Base-by-base conservation (phyloP, 1,140 invertebrate species). In the Dendrolimus punctatus region DNA sequence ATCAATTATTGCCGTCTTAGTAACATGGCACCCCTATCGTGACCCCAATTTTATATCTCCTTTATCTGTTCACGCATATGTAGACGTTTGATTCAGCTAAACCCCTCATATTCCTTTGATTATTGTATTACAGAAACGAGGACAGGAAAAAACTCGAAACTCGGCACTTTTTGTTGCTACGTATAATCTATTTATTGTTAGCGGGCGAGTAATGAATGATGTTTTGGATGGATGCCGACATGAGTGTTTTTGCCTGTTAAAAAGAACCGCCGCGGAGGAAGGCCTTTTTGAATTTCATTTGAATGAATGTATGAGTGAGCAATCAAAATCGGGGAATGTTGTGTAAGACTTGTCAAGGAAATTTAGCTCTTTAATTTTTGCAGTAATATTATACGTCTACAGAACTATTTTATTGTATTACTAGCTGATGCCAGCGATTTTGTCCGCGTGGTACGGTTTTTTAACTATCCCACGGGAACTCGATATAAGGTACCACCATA, bases 91-190 rank as follows among this genome's bases (percentile, higher is more conserved):
- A 47, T 47, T 47, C 46, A 5, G 46, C 46, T 55, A 71, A 58
- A 60, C 77, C 81, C 76, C 76, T 82, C 79, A 73, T 79, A 77
- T 85, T 77, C 71, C 66, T 85, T 85, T 84, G 80, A 85, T 85
- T 85, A 83, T 85, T 83, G 69, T 76, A 75, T 85, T 79, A 83
- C 58, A 65, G 56, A 70, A 78, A 75, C 71, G 73, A 76, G 73
- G 68, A 66, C 65, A 75, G 60, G 66, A 69, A 71, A 73, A 81
- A 23, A 76, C 64, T 64, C 68, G 66, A 57, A 64, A 62, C 67
- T 66, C 66, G 73, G 81, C 77, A 79, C 66, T 83, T 85, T 83
- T 82, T 71, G 66, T 68, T 64, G 73, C 71, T 65, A 74, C 69
- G 64, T 66, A 68, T 83, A 83, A 81, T 81, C 71, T 81, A 84